Conservation (phyloP, 2,113 vertebrate genomes). For the Rhea americana region DNA sequence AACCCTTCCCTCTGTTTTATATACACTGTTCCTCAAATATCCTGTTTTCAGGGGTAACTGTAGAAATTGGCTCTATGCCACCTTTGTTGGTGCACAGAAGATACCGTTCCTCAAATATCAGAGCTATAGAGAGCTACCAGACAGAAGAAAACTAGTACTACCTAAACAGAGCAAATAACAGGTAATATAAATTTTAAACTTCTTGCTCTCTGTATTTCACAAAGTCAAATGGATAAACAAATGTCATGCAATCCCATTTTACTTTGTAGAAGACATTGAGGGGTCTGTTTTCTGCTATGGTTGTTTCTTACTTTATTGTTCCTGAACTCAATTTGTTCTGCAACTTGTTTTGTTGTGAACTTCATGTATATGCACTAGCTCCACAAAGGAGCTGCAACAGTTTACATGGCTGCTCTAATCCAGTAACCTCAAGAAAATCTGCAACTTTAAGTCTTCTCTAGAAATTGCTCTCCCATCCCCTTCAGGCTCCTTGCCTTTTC, state of each 20-base stretch:
- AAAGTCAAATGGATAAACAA: not conserved
- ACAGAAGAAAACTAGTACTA: not conserved
- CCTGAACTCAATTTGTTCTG: not conserved
- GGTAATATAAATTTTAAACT: not conserved
- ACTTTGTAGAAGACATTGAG: not conserved
- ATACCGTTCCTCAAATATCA: not conserved
- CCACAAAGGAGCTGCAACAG: not conserved
- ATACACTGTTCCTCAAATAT: not conserved
- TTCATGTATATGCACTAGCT: not conserved
- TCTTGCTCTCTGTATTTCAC: not conserved
- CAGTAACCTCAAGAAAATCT: not conserved
- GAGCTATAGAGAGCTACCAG: not conserved
- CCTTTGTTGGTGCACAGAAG: not conserved
- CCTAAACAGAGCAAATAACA: not conserved
- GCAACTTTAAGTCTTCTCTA: not conserved
- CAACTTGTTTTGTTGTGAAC: not conserved
- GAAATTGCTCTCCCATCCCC: not conserved
- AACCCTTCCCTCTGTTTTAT: not conserved
- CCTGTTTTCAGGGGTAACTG: not conserved
- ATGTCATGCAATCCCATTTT: not conserved
- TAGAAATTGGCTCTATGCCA: not conserved
- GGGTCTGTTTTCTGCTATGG: not conserved
- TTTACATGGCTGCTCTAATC: not conserved
- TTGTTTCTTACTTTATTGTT: not conserved
- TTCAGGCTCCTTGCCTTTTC: not conserved